These are phyloP conservation scores for Polyodon spathula DNA, from an alignment of 2,113 vertebrate genomes.

Conservation along the genomic window DNA sequence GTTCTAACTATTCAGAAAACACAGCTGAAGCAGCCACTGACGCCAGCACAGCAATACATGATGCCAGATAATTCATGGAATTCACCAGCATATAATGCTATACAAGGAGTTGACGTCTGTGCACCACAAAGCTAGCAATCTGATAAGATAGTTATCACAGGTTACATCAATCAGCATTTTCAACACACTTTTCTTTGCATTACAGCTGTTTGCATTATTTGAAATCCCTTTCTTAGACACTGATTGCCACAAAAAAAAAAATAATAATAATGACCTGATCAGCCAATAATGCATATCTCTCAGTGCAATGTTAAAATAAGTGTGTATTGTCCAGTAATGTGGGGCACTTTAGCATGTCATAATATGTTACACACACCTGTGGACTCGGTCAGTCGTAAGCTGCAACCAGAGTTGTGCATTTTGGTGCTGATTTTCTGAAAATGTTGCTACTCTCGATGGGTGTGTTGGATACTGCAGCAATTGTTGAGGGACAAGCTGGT, in stretches of 20 bases:
- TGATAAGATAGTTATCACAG: background rate
- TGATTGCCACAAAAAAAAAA: background rate
- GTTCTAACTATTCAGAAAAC: background rate
- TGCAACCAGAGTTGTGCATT: too few species aligned
- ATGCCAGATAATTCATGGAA: background rate
- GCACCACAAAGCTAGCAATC: background rate
- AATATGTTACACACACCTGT: too few species aligned
- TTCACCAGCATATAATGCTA: background rate
- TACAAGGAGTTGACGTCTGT: background rate
- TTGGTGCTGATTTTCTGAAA: too few species aligned
- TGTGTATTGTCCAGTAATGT: too few species aligned
- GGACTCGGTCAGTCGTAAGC: too few species aligned
- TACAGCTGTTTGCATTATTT: slow-evolving; percentile 4
- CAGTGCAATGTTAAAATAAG: too few species aligned
- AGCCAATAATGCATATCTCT: too few species aligned
- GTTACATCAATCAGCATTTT: slow-evolving; percentile 9
- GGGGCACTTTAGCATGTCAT: too few species aligned
- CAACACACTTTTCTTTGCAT: slow-evolving; percentile 8
- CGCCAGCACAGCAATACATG: slow-evolving; percentile 6
- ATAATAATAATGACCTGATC: too few species aligned
- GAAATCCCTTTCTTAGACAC: background rate
- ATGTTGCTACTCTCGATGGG: too few species aligned
- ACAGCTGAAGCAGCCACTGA: slow-evolving; percentile 9
- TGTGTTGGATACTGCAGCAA: too few species aligned
- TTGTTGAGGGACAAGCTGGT: too few species aligned